Percentiles rank a stretch among this genome's conserved stretches.
phyloP scores from a whole-genome alignment of 2,888 invertebrate species.

The Lasioglossum lativentre region DNA sequence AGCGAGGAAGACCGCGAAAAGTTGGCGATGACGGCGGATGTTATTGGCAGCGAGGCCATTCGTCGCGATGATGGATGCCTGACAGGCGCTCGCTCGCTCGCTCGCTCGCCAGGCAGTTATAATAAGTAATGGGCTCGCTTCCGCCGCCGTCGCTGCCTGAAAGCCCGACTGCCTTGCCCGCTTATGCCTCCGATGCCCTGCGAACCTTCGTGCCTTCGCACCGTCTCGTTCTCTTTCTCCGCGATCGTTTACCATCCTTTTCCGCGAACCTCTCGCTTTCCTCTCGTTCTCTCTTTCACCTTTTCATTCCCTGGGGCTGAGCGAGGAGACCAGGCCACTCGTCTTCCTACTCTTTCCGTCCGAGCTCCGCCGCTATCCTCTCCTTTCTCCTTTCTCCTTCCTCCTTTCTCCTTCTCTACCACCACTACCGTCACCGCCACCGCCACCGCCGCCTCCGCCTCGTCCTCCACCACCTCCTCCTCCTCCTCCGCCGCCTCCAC shows the following conservation, averaged over 20 bases:
- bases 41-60: conserved; percentile 84
- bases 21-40: conserved; percentile 85
- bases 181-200: conserved; percentile 73
- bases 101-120: conserved; percentile 83
- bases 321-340: conserved; percentile 76
- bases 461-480: conserved; percentile 53
- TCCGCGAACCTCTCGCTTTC: conserved; percentile 57
- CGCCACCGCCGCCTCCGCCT: background rate
- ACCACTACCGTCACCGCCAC: background rate
- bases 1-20: conserved; percentile 80
- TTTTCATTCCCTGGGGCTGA: conserved; percentile 74
- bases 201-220: conserved; percentile 72
- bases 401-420: background rate
- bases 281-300: conserved; percentile 60
- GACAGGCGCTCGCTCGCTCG: conserved; percentile 81
- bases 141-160: conserved; percentile 82
- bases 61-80: conserved; percentile 84
- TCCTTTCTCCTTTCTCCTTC: conserved; percentile 59
- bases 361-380: conserved; percentile 65
- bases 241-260: conserved; percentile 37
- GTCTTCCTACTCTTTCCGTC: conserved; percentile 76
- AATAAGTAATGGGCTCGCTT: conserved; percentile 85
- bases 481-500: background rate
- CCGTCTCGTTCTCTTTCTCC: conserved; percentile 57
- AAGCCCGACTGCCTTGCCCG: conserved; percentile 76